Evolutionary conservation across 2,113 vertebrate genomes (phyloP), one percentile per base, ranked within the genome.

Genomic region (Reinhardtius hippoglossoides): DNA sequence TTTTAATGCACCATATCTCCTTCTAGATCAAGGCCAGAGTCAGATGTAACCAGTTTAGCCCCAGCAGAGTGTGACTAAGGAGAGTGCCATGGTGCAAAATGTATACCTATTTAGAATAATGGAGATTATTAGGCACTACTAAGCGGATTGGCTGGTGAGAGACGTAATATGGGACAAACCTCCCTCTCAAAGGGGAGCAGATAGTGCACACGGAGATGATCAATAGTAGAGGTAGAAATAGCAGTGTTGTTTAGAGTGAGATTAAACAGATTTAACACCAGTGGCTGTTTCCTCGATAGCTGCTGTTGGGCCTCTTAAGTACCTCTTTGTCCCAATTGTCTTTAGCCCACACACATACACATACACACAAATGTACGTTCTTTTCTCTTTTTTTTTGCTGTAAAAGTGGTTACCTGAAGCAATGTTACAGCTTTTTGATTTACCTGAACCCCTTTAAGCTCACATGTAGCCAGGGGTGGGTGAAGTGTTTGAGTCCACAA

Each of bases 131-230:
- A 76, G 58, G 31, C 83, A 37, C 80, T 85, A 37, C 80, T 85
- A 89, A 92, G 87, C 90, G 82, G 89, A 93, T 94, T 94, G 91
- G 63, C 76, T 94, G 90, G 76, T 80, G 75, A 84, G 75, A 68
- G 52, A 62, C 24, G 74, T 60, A 85, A 85, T 83, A 82, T 57
- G 81, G 84, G 71, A 65, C 50, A 40, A 44, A 23, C 56, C 13
- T 78, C 37, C 84, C 57, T 59, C 50, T 92, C 82, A 92, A 72
- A 64, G 78, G 65, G 31, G 83, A 67, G 42, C 58, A 84, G 67
- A 27, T 5, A 31, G 27, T 31, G 4, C 27, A 31, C 31, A 31
- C 31, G 6, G 31, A 31, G 31, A 67, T 76, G 72, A 84, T 71
- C 78, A 82, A 40, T 69, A 67, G 46, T 78, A 76, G 77, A 71